A percentile compares a stretch with the other conserved stretches of the same genome.
Conservation (phyloP, 2,113 vertebrate genomes). For the Neolamprologus fasciatus region DNA sequence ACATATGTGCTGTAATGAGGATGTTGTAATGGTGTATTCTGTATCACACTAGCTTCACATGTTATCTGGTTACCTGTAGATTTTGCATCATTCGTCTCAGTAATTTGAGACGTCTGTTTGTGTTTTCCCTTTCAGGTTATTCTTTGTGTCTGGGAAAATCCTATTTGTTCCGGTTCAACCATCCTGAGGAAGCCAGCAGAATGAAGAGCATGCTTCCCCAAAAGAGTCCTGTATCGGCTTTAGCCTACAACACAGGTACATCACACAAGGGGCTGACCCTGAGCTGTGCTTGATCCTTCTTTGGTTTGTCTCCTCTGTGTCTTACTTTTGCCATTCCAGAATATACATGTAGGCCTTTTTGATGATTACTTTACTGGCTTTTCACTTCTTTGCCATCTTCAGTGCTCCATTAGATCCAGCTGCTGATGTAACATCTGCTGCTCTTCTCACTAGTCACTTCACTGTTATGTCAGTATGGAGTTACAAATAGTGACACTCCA, state of each 20-base stretch:
- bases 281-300: not conserved
- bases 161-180: conserved; percentile 78
- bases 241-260: conserved; percentile 73
- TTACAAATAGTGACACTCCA: not conserved
- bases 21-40: not conserved
- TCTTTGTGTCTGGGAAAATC: conserved; percentile 76
- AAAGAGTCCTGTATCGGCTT: conserved; percentile 68
- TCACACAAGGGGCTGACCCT: not conserved
- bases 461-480: not conserved
- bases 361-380: not conserved
- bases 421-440: not conserved
- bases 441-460: not conserved
- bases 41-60: not conserved
- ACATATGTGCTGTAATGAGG: not conserved
- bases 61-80: not conserved
- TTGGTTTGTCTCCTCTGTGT: not conserved
- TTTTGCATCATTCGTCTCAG: not conserved
- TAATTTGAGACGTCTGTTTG: not conserved
- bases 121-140: conserved; percentile 61
- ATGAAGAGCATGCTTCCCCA: conserved; percentile 77
- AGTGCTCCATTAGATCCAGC: not conserved
- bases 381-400: not conserved
- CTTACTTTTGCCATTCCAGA: not conserved
- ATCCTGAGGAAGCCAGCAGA: conserved; percentile 73
- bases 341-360: not conserved